These are phyloP conservation scores for Halyomorpha halys DNA, from an alignment of 1,140 invertebrate genomes.

Conservation along the genomic window DNA sequence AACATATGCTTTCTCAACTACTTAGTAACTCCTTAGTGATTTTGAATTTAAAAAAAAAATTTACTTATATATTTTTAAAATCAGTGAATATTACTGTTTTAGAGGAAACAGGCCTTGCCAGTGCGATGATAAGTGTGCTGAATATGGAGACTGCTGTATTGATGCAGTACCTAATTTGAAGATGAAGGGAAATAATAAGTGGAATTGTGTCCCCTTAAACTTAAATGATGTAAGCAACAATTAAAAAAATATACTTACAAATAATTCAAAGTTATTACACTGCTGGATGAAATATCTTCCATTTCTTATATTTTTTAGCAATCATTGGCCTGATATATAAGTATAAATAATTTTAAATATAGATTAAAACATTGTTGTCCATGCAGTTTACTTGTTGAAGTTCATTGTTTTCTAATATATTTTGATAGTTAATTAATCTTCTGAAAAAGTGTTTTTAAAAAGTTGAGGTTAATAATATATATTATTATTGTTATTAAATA, in stretches of 20 bases:
- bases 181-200: background rate
- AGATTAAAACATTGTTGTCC: background rate
- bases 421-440: no score
- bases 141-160: constrained; percentile 2
- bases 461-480: no score
- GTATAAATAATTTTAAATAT: no score
- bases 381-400: background rate
- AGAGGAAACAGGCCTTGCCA: background rate
- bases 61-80: no score
- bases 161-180: background rate
- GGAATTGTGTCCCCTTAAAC: background rate
- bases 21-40: no score
- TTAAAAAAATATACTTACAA: background rate
- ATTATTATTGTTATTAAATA: no score
- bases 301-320: background rate
- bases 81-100: background rate
- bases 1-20: no score
- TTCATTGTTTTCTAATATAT: background rate
- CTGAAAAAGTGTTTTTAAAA: no score
- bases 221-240: background rate
- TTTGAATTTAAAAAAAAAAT: no score
- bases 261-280: background rate
- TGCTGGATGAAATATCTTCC: background rate
- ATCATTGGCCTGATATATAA: no score
- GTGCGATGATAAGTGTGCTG: background rate